Evolutionary conservation across 2,888 invertebrate species (phyloP), one percentile per base, ranked within the genome.

Genomic region (Laspeyria flexula): DNA sequence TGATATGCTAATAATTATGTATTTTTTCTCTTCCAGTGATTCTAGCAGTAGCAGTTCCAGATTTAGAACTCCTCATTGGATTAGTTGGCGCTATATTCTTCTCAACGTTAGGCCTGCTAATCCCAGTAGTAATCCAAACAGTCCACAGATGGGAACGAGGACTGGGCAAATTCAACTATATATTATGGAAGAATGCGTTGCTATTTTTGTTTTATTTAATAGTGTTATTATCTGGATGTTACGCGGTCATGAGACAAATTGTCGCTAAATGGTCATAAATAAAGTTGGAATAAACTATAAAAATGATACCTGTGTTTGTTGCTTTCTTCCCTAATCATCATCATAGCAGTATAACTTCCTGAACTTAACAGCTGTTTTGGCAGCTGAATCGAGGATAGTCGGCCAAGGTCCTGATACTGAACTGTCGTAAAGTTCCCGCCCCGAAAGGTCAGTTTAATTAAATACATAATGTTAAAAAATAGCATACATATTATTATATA

Each of bases 1-100:
- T 21, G 7, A 25, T 25, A 25, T 25, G 9, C 25, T 25, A 7
- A 25, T 25, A 18, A 27, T 3, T 10, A 4, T 31, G 7, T 43
- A 1, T n/a, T 37, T 30, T 27, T 25, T 13, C 5, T 3, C 53
- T 94, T 82, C 71, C 94, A 93, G 96, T 97, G 62, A 90, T 93
- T 5, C 79, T 97, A 40, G 96, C 97, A 0, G 94, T 95, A 1
- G 93, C 95, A 3, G 96, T 98, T 18, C 97, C 98, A 1, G 94
- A 97, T 67, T 85, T 98, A 48, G 97, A 96, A 50, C 94, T 97
- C 0, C 95, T 98, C 57, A 98, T 99, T 59, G 96, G 97, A 4
- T 89, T 99, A 31, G 97, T 98, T 0, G 98, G 98, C 0, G 96
- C 98, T 1, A 93, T 95, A 6, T 95, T 95, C 71, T 94, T 95